Conservation (phyloP, 2,113 vertebrate genomes). For the Odocoileus virginianus region DNA sequence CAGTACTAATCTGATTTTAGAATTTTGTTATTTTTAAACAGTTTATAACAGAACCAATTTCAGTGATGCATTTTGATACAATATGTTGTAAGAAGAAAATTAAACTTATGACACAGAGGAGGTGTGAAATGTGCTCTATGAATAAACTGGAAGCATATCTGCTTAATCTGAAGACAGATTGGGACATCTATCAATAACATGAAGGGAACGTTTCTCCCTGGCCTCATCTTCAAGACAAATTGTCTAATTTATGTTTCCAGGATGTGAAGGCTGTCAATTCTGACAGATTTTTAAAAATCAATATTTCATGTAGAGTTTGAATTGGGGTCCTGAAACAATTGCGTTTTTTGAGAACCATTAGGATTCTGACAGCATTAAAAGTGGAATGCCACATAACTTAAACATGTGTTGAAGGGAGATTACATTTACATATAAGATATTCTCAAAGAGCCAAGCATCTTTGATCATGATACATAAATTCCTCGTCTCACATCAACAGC, state of each 20-base stretch:
- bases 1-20: background rate
- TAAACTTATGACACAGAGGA: conserved; percentile 60
- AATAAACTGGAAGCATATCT: conserved; percentile 63
- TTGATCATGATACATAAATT: background rate
- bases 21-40: conserved; percentile 46
- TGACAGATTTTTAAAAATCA: conserved; percentile 24
- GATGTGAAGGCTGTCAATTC: background rate
- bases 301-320: background rate
- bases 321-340: background rate
- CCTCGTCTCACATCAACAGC: background rate
- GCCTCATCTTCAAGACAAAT: conserved; percentile 29
- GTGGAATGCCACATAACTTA: background rate
- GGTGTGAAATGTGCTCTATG: conserved; percentile 58
- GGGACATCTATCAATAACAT: conserved; percentile 44
- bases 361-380: background rate
- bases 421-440: conserved; percentile 4
- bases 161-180: conserved; percentile 63
- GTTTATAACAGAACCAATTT: background rate
- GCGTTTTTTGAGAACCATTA: background rate
- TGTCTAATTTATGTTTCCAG: background rate
- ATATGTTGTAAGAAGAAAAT: conserved; percentile 24
- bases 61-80: conserved; percentile 29
- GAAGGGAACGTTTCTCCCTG: conserved; percentile 23
- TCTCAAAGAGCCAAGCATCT: background rate
- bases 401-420: background rate